Evolutionary conservation across 2,797 vertebrate genomes (phyloP), one percentile per base, ranked within the genome.

Genomic region (Tiaroga cobitis): DNA sequence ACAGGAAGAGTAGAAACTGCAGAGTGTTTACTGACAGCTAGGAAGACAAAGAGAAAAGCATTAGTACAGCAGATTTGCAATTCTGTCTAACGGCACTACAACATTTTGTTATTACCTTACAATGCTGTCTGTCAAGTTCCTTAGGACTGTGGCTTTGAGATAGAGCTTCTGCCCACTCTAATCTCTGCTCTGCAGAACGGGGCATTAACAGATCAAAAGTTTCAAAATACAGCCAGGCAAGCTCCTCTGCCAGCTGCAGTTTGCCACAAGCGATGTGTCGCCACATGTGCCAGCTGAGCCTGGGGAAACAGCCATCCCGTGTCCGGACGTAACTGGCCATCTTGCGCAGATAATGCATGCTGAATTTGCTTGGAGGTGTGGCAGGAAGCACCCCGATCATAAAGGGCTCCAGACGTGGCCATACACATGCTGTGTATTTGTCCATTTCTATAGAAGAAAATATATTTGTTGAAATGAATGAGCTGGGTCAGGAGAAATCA

Each of bases 191-290:
- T 0, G 96, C 92, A 1, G 93, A 87, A 63, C 91, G 94, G 29
- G 90, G 91, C 0, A 90, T 63, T 41, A 99, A 93, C 39, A 96
- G 94, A 91, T 97, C 96, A 87, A 97, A 99, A 9, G 96, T 95
- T 91, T 99, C 97, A 67, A 99, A 98, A 93, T 98, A 99, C 29
- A 99, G 95, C 98, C 98, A 99, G 0, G 97, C 98, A 16, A 97
- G 88, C 8, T 96, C 96, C 82, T 96, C 96, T 24, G 93, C 89
- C 67, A 99, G 92, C 94, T 98, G 98, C 56, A 99, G 94, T 93
- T 99, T 99, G 15, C 97, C 97, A 63, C 98, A 98, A 15, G 98
- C 98, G 15, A 99, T 98, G 83, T 96, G 97, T 72, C 96, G 94
- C 98, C 98, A 99, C 88, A 96, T 94, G 32, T 94, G 90, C 98